A percentile compares a stretch with the other conserved stretches of the same genome.
Conservation (phyloP, 2,113 vertebrate species). For the Anguilla rostrata region DNA sequence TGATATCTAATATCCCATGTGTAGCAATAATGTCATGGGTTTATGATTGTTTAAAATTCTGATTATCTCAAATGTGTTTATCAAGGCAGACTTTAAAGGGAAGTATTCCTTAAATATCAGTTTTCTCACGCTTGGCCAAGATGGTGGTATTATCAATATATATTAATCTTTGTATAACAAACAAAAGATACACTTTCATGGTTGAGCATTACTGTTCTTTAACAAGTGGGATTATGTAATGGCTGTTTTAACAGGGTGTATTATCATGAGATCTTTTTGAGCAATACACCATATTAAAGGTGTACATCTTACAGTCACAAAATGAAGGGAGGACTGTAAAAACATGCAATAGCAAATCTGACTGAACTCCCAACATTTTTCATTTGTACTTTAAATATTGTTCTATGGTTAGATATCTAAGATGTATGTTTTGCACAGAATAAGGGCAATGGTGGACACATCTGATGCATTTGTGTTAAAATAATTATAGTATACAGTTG, state of each 20-base stretch:
- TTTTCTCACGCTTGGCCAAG: constrained; percentile 12
- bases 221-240: background rate
- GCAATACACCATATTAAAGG: background rate
- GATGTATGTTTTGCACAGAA: background rate
- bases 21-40: constrained; percentile 23
- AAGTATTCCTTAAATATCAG: background rate
- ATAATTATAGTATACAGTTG: background rate
- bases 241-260: background rate
- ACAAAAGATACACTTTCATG: background rate
- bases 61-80: background rate
- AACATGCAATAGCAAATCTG: background rate
- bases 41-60: background rate
- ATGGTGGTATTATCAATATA: constrained; percentile 3
- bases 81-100: background rate
- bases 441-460: background rate
- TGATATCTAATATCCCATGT: background rate
- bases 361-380: background rate
- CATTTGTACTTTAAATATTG: background rate
- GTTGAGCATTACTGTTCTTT: background rate
- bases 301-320: background rate
- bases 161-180: background rate
- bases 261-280: background rate
- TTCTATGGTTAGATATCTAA: background rate
- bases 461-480: background rate
- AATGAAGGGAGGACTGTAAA: background rate